Conservation (phyloP, 2,797 vertebrate genomes). For the Enoplosus armatus region DNA sequence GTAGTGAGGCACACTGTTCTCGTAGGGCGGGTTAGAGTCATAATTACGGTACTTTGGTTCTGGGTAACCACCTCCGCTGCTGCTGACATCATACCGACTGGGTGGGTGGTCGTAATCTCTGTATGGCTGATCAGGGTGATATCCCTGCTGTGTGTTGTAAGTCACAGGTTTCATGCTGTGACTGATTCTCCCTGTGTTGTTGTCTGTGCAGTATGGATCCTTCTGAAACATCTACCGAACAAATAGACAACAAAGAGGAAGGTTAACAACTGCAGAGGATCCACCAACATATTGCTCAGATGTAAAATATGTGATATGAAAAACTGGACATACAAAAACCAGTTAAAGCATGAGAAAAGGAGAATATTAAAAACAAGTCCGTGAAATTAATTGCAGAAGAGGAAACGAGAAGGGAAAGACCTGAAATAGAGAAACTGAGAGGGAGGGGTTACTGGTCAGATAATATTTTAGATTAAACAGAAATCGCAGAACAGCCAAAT, state of each 20-base stretch:
- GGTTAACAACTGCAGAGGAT: conserved; percentile 21
- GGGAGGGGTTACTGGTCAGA: conserved; percentile 82
- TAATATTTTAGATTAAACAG: conserved; percentile 61
- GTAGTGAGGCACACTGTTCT: conserved; percentile 90
- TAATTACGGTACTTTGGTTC: conserved; percentile 91
- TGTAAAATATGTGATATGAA: conserved; percentile 21
- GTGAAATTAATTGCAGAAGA: conserved; percentile 74
- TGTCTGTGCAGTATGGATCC: conserved; percentile 89
- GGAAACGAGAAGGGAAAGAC: conserved; percentile 81
- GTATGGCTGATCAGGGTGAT: conserved; percentile 88
- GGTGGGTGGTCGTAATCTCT: conserved; percentile 93
- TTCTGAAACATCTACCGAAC: conserved; percentile 91
- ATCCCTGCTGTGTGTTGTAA: conserved; percentile 89
- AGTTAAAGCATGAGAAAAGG: conserved; percentile 42
- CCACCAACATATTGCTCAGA: neutral
- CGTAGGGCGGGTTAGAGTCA: conserved; percentile 88
- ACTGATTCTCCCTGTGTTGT: conserved; percentile 83
- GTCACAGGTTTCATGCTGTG: conserved; percentile 87
- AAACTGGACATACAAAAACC: conserved; percentile 41
- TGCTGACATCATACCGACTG: conserved; percentile 87
- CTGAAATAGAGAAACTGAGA: conserved; percentile 90
- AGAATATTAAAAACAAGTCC: conserved; percentile 56
- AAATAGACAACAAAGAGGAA: conserved; percentile 54
- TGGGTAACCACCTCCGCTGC: conserved; percentile 81
- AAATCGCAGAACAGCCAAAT: conserved; percentile 65